Conservation (phyloP, 2,888 invertebrate species). For the Andrena flavipes region DNA sequence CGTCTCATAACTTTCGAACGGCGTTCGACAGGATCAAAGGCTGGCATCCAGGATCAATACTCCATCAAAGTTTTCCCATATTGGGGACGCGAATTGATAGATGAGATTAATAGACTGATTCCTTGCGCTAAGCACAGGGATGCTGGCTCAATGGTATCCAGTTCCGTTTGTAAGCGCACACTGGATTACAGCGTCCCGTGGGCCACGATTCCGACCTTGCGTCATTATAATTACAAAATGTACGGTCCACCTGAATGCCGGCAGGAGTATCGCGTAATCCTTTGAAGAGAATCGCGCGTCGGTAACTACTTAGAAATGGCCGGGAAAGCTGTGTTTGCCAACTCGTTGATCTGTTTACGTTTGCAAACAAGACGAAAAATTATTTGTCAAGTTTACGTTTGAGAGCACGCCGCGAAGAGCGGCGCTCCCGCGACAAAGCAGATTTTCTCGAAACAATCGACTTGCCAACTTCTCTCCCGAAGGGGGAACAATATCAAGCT, state of each 20-base stretch:
- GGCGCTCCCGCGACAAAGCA: not conserved
- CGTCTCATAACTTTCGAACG: constrained; percentile 3
- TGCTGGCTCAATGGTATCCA: not conserved
- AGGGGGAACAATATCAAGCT: constrained; percentile 34
- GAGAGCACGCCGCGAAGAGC: not conserved
- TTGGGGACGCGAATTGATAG: constrained; percentile 7
- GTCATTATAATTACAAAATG: constrained; percentile 19
- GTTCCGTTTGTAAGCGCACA: not conserved
- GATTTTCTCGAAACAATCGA: constrained; percentile 29
- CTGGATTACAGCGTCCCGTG: not conserved
- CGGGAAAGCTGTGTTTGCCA: not conserved
- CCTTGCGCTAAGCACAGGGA: not conserved
- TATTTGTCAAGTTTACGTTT: constrained; percentile 16
- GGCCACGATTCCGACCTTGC: constrained; percentile 5
- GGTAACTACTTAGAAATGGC: not conserved
- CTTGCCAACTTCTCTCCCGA: constrained; percentile 17
- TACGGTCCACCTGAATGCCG: not conserved
- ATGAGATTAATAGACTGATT: constrained; percentile 21
- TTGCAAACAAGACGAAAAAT: not conserved
- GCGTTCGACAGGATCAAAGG: constrained; percentile 30
- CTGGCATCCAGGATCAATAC: not conserved
- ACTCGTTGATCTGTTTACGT: not conserved
- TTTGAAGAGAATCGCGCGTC: not conserved
- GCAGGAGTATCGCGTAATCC: not conserved
- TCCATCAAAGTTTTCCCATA: constrained; percentile 7